Base-by-base conservation (phyloP, 2,888 invertebrate genomes). In the Heliothis peltigera region DNA sequence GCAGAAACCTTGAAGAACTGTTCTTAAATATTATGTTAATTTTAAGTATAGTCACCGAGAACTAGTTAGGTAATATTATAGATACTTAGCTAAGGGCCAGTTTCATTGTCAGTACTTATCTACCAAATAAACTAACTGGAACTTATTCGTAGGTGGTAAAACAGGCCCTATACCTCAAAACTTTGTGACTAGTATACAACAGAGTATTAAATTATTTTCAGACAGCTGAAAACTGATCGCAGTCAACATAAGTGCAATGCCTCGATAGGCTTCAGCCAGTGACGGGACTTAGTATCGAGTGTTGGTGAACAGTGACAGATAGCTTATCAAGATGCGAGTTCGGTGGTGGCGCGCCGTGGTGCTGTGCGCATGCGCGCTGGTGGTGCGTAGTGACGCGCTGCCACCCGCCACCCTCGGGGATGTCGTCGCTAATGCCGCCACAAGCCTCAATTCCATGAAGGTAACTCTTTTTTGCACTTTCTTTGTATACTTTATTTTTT, bases 381-480 rank as follows among this genome's bases (percentile, higher is more conserved):
- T 91, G 67, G 66, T 91, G 75, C 87, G 84, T 63, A 87, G 89
- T 73, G 84, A 87, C 32, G 93, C 93, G 22, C 81, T 95, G 58
- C 95, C 95, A 35, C 95, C 95, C 0, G 95, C 95, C 1, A 91
- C 95, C 4, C 86, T 95, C 1, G 95, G 95, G 0, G 95, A 95
- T 58, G 95, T 94, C 42, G 94, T 95, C 52, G 90, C 91, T 47
- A 95, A 95, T 63, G 95, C 95, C 1, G 95, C 95, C 1, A 92
- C 88, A 53, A 93, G 94, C 64, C 91, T 95, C 73, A 95, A 95
- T 77, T 94, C 94, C 57, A 95, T 95, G 94, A 95, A 95, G 91
- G 95, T 95, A 84, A 84, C n/a, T n/a, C n/a, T n/a, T n/a, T n/a
- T n/a, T n/a, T n/a, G n/a, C n/a, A n/a, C n/a, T n/a, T n/a, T n/a